Base-by-base conservation (phyloP, 2,797 vertebrate genomes). In the Tarsius wallacei region DNA sequence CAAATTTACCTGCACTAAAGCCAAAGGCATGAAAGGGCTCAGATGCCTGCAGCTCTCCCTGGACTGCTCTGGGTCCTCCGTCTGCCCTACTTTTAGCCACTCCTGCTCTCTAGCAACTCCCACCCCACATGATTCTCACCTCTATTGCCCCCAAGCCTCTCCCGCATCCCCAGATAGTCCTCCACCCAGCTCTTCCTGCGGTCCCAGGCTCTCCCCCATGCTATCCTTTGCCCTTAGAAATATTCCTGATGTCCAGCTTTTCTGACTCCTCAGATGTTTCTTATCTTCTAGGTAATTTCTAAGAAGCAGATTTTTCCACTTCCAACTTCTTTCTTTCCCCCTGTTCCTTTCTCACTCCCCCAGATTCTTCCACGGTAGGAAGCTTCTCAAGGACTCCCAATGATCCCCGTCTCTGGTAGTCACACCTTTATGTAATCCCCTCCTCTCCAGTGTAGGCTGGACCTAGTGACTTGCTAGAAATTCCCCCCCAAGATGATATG, bases 211-310 rank as follows among this genome's bases (percentile, higher is more conserved):
- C 9, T 15, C 6, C 7, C 3, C 24, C 0, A 5, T 47, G 7
- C 61, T 17, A 28, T 70, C 47, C 31, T 81, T 76, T 47, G 22
- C 28, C 59, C 78, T 93, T 68, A n/a, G 70, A 71, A 61, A 53
- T 21, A 42, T 7, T 42, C 26, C 74, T 71, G 28, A 55, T 64
- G 31, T 89, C 53, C 13, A 80, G 89, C 14, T 91, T 83, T 85
- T 77, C 42, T 2, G 3, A 31, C 11, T 5, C 53, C 55, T n/a
- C 51, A 21, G 55, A 14, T 74, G 7, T 87, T 80, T 95, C 78
- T 70, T 74, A 78, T 61, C 82, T 91, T 83, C 81, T 57, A 70
- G 63, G 49, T 64, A 70, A 84, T 91, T 55, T 91, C 74, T 81
- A 74, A 83, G 17, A 26, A 15, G 53, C 59, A 94, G 81, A 89